Base-by-base conservation (phyloP, 23 tunicate species). In the Ciona savignyi region DNA sequence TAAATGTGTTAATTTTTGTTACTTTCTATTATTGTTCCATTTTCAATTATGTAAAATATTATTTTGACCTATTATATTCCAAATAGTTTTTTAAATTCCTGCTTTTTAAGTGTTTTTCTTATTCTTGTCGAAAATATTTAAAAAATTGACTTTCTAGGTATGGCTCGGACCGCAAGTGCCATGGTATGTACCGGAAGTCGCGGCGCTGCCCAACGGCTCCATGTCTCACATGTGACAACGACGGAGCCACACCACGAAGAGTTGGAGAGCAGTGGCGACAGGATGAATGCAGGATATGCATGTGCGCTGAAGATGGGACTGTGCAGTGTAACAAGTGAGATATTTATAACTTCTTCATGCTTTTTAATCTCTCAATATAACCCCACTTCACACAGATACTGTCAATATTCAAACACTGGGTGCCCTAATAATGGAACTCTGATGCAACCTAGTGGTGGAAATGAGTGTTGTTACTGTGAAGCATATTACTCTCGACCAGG, bases 191-290 rank as follows among this genome's bases (percentile, higher is more conserved):
- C 66, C 66, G 83, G 33, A 88, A 88, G 65, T 81, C 88, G 11
- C 64, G 75, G 33, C 78, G 88, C 2, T 88, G 96, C 48, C 71
- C 62, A 25, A 82, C 96, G 25, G 1, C 74, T 25, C 72, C 70
- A 20, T 88, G 96, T 33, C 35, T 24, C 25, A 32, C 80, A 15
- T 88, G 96, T 51, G 62, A 77, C 25, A 63, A 29, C 60, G 77
- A 4, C 60, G 71, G 22, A 19, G 34, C 25, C 24, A 65, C 27
- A 61, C 27, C 71, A 66, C 60, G 65, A 30, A 82, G 71, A 34
- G 69, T 82, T 27, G 96, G 96, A 0, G 96, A 82, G 2, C 80
- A 83, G 73, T 88, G 96, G 96, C 49, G 61, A 30, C 56, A 72
- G 23, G 76, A 63, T 22, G 1, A 1, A 1, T 88, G 96, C 60